These are phyloP conservation scores for Onthophagus taurus DNA, from an alignment of 1,140 invertebrate genomes.

Conservation along the genomic window DNA sequence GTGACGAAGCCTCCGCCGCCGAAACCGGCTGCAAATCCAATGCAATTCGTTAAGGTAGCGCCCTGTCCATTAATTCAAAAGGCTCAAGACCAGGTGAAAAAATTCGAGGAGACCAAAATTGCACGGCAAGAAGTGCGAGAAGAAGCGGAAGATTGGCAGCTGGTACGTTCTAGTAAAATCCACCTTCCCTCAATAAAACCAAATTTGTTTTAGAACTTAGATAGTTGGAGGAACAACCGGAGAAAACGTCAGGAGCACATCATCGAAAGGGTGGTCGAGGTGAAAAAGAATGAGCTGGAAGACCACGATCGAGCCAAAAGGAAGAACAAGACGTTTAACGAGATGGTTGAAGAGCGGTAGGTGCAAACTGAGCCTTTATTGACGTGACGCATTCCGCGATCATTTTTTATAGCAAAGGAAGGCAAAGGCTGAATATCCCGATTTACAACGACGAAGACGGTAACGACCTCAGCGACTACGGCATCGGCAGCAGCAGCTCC, in stretches of 20 bases:
- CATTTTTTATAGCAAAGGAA: constrained; percentile 37
- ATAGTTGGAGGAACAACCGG: constrained; percentile 87
- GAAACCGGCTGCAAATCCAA: constrained; percentile 71
- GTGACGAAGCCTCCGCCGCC: constrained; percentile 49
- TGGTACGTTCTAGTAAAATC: constrained; percentile 64
- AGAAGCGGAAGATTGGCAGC: constrained; percentile 87
- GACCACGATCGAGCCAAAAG: constrained; percentile 58
- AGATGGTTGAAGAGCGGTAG: constrained; percentile 86
- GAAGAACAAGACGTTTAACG: constrained; percentile 85
- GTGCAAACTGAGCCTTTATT: not conserved
- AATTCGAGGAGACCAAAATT: constrained; percentile 75
- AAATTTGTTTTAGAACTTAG: constrained; percentile 63
- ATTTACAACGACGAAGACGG: constrained; percentile 66
- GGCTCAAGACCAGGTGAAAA: constrained; percentile 75
- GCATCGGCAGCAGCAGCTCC: constrained; percentile 67
- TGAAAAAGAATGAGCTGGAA: constrained; percentile 73
- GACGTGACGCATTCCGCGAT: not conserved
- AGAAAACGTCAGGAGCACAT: constrained; percentile 84
- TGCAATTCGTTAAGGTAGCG: constrained; percentile 82
- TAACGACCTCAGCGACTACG: constrained; percentile 73
- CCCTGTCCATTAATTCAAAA: constrained; percentile 75
- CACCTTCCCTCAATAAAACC: not conserved
- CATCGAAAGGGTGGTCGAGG: constrained; percentile 79
- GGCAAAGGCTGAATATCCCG: constrained; percentile 45
- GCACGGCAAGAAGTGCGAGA: constrained; percentile 62